These are phyloP conservation scores for Ammodytes dubius DNA, from an alignment of 2,113 vertebrate species.

Conservation along the genomic window DNA sequence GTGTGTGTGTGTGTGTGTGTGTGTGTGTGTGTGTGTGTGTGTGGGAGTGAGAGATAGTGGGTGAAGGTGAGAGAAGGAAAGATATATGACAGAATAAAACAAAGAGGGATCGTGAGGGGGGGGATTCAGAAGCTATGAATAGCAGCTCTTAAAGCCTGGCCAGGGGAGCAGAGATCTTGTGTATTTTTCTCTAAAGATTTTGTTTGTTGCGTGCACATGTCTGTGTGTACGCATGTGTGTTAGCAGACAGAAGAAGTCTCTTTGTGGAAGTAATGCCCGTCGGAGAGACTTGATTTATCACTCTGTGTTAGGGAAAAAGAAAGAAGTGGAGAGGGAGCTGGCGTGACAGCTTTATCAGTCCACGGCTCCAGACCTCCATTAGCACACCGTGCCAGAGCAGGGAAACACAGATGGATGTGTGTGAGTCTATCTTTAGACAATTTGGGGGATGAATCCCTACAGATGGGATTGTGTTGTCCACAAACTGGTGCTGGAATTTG, in stretches of 20 bases:
- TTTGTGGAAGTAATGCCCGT: slow-evolving; percentile 50
- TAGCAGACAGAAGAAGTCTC: slow-evolving; percentile 45
- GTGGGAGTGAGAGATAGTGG: slow-evolving; percentile 8
- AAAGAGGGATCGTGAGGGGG: slow-evolving; percentile 24
- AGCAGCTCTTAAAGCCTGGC: slow-evolving; percentile 27
- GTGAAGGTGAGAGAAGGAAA: slow-evolving; percentile 24
- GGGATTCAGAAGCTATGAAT: slow-evolving; percentile 58
- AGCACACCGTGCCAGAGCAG: slow-evolving; percentile 41
- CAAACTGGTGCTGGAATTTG: slow-evolving; percentile 5
- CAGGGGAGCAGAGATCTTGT: slow-evolving; percentile 31
- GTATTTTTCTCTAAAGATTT: slow-evolving; percentile 25
- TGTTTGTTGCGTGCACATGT: background rate
- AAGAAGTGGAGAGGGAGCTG: slow-evolving; percentile 28
- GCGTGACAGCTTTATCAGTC: slow-evolving; percentile 65
- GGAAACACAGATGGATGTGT: slow-evolving; percentile 39
- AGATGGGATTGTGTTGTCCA: slow-evolving; percentile 11
- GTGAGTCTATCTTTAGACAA: slow-evolving; percentile 17
- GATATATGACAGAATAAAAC: slow-evolving; percentile 45
- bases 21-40: background rate
- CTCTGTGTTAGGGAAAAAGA: slow-evolving; percentile 39
- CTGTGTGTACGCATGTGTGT: slow-evolving; percentile 11
- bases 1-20: slow-evolving; percentile 3
- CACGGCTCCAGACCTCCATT: slow-evolving; percentile 58
- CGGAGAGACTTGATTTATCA: slow-evolving; percentile 62
- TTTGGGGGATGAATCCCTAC: slow-evolving; percentile 1